Evolutionary conservation across 2,888 invertebrate species (phyloP).

Genomic region (Agrilus cyanescens): DNA sequence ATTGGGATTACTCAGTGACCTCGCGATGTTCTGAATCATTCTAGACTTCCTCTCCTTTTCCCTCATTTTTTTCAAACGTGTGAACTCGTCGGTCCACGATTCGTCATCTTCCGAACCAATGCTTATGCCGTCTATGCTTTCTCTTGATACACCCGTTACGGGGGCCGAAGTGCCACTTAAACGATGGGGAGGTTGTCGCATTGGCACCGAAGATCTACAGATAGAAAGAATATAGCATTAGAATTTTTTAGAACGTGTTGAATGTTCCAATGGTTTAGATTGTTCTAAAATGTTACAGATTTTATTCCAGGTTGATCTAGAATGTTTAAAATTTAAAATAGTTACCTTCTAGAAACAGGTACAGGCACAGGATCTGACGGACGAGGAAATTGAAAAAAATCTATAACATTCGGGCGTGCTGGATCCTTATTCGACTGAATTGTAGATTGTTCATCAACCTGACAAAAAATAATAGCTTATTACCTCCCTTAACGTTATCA

Average conservation of each 20-base stretch:
- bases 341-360: constrained; percentile 27
- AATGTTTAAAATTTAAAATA: neutral
- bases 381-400: constrained; percentile 41
- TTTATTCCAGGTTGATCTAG: too few relatives aligned
- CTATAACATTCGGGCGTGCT: constrained; percentile 50
- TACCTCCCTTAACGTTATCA: neutral
- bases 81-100: constrained; percentile 53
- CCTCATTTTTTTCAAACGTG: constrained; percentile 53
- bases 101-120: constrained; percentile 31
- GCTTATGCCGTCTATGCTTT: constrained; percentile 28
- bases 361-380: constrained; percentile 36
- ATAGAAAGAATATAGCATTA: too few relatives aligned
- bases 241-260: too few relatives aligned
- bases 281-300: too few relatives aligned
- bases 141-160: too few relatives aligned
- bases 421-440: constrained; percentile 56
- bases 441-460: constrained; percentile 72
- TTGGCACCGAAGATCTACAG: neutral
- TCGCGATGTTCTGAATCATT: constrained; percentile 11
- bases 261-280: too few relatives aligned
- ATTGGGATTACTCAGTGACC: too few relatives aligned
- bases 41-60: constrained; percentile 50
- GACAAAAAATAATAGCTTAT: constrained; percentile 4
- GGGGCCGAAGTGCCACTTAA: too few relatives aligned
- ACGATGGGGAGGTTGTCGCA: too few relatives aligned